A percentile compares a stretch with the other conserved stretches of the same genome.
phyloP scores from a whole-genome alignment of 2,888 invertebrate species.

The Melipona beecheii region DNA sequence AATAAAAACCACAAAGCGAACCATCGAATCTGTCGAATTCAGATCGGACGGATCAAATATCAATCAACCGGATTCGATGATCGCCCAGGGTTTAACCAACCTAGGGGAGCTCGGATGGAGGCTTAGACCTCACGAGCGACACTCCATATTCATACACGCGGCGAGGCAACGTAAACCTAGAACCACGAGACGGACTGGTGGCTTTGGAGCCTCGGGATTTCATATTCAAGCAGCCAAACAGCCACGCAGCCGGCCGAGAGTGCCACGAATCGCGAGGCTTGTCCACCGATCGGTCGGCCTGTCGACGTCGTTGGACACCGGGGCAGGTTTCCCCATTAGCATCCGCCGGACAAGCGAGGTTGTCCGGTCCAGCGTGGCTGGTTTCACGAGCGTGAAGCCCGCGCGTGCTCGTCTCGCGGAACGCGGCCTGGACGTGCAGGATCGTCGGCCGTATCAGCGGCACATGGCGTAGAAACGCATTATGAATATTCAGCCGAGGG shows the following conservation, averaged over 20 bases:
- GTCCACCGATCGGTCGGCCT: background rate
- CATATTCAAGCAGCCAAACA: slow-evolving; percentile 5
- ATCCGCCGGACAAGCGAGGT: slow-evolving; percentile 23
- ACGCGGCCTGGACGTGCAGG: slow-evolving; percentile 22
- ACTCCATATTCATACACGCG: background rate
- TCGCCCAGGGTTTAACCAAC: background rate
- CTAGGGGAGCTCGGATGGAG: background rate
- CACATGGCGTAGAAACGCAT: slow-evolving; percentile 67
- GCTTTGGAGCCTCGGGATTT: background rate
- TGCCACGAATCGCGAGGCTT: slow-evolving; percentile 7
- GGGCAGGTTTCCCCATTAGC: slow-evolving; percentile 27
- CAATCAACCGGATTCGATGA: background rate
- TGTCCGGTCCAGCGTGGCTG: slow-evolving; percentile 34
- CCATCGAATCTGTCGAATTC: too few species aligned
- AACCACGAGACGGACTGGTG: background rate
- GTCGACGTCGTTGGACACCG: slow-evolving; percentile 24
- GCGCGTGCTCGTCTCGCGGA: slow-evolving; percentile 30
- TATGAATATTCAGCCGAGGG: slow-evolving; percentile 80
- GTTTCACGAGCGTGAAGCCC: slow-evolving; percentile 26
- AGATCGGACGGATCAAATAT: background rate
- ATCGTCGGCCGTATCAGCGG: slow-evolving; percentile 48
- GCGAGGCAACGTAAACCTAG: background rate
- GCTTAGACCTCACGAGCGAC: too few species aligned
- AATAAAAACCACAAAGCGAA: background rate
- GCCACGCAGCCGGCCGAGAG: background rate